Conservation (phyloP, 2,888 invertebrate species). For the Ectobius pallidus region DNA sequence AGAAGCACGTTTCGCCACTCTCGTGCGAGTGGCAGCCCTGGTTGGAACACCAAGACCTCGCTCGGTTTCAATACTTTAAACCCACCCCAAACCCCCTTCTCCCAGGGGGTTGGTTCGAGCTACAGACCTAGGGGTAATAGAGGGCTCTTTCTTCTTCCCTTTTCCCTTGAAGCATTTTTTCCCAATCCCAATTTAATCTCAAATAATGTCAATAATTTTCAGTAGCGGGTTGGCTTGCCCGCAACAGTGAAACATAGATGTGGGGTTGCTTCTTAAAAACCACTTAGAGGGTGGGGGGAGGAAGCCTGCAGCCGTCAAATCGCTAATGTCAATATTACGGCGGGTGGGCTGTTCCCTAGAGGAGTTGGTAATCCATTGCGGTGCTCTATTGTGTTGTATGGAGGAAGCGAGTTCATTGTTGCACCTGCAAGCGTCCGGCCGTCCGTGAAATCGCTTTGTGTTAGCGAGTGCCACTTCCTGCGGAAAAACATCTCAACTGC, state of each 20-base stretch:
- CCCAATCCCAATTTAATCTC: conserved; percentile 50
- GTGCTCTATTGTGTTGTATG: not conserved
- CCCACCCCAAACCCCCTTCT: conserved; percentile 18
- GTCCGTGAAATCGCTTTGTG: not conserved
- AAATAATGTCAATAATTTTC: conserved; percentile 48
- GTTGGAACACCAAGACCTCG: conserved; percentile 8
- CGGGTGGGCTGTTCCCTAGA: not conserved
- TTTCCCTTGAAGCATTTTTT: conserved; percentile 45
- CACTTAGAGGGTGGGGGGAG: conserved; percentile 37
- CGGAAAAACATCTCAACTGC: too few species aligned
- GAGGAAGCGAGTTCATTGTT: not conserved
- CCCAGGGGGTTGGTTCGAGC: conserved; percentile 5
- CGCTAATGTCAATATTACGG: conserved; percentile 44
- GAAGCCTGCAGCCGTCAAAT: conserved; percentile 37
- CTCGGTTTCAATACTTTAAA: conserved; percentile 30
- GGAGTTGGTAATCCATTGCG: not conserved
- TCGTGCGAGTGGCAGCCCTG: not conserved
- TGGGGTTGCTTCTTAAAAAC: conserved; percentile 39
- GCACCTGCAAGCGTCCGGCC: not conserved
- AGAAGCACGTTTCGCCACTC: conserved; percentile 1
- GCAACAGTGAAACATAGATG: conserved; percentile 36
- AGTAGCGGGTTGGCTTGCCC: conserved; percentile 39
- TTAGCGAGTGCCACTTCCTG: too few species aligned
- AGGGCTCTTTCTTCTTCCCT: conserved; percentile 28
- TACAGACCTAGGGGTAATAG: conserved; percentile 27